Conservation (phyloP, 2,888 invertebrate species). For the Patella ulyssiponensis region DNA sequence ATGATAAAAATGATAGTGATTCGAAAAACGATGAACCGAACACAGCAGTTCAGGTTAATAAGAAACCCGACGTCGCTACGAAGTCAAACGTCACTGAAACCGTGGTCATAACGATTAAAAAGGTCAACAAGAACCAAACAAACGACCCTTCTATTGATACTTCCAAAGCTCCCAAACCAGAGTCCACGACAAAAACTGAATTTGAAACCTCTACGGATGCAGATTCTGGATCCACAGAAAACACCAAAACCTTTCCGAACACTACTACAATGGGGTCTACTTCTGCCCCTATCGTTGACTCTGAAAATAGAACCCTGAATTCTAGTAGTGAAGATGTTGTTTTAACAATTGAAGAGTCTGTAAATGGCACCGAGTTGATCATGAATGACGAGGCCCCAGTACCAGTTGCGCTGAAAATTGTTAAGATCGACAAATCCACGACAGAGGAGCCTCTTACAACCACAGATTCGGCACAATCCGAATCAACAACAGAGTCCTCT, state of each 20-base stretch:
- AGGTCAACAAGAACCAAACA: neutral
- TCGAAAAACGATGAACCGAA: too few relatives aligned
- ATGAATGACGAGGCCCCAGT: neutral
- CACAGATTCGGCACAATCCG: too few relatives aligned
- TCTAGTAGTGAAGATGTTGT: neutral
- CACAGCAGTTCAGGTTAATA: neutral
- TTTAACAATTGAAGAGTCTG: neutral
- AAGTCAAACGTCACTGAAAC: neutral
- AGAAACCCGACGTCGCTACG: neutral
- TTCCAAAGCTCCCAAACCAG: neutral
- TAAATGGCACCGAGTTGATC: neutral
- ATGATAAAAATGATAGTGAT: too few relatives aligned
- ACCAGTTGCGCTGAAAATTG: neutral
- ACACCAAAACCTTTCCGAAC: neutral
- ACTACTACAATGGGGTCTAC: neutral
- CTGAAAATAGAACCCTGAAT: neutral
- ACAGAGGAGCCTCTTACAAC: too few relatives aligned
- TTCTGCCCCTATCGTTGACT: neutral
- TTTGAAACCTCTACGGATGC: neutral
- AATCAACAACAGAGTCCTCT: too few relatives aligned
- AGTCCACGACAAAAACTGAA: conserved; percentile 11
- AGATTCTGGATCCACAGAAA: neutral
- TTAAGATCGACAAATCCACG: too few relatives aligned
- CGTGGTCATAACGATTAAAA: neutral
- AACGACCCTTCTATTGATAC: neutral